Evolutionary conservation across 1,140 invertebrate species (phyloP).

Genomic region (Bathynomus jamesi): DNA sequence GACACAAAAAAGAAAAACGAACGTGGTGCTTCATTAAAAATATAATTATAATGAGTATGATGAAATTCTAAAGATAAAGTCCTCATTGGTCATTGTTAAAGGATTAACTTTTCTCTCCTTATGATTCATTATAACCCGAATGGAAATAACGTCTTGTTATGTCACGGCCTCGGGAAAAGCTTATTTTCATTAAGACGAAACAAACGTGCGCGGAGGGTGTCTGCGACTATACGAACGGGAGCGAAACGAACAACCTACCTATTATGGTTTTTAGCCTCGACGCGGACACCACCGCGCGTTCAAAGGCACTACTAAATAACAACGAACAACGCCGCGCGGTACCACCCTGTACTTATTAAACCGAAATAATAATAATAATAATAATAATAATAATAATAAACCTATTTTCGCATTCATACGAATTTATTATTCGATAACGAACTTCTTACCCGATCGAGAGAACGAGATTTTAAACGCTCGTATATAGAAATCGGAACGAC

Average conservation of each 20-base stretch:
- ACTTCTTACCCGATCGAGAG: no score
- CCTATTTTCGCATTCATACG: no score
- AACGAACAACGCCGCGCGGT: background rate
- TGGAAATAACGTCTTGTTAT: background rate
- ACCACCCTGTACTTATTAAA: background rate
- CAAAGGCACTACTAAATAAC: background rate
- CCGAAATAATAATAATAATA: background rate
- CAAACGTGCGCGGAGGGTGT: background rate
- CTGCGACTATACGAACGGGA: background rate
- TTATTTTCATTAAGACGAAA: background rate
- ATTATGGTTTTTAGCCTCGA: no score
- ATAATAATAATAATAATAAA: background rate
- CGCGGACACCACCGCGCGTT: background rate
- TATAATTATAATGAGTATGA: background rate
- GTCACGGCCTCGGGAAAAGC: background rate
- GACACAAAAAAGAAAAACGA: no score
- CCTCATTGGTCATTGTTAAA: background rate
- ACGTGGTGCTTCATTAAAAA: background rate
- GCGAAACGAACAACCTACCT: no score
- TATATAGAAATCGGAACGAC: no score
- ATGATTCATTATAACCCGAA: background rate
- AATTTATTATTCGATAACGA: no score
- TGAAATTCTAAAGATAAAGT: background rate
- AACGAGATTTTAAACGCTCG: no score
- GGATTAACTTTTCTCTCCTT: background rate